Percentiles rank a stretch among this genome's conserved stretches.
These are phyloP conservation scores for Mellilla xanthometata DNA, from an alignment of 2,888 invertebrate species.

Conservation along the genomic window DNA sequence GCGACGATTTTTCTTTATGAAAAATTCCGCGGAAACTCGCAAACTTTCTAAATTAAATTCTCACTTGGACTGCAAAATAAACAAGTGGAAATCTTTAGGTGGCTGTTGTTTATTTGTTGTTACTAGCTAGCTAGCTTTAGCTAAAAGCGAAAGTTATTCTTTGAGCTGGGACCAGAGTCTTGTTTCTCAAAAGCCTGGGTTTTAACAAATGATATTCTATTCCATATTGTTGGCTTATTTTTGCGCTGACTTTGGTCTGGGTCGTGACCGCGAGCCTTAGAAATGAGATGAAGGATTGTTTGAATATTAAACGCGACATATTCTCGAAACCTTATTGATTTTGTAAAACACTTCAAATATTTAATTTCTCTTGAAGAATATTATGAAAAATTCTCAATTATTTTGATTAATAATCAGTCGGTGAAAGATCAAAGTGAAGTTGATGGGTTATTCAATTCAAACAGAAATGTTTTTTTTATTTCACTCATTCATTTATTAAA, in stretches of 20 bases:
- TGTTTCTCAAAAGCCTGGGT: not conserved
- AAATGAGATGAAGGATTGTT: constrained; percentile 9
- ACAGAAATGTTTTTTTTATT: not conserved
- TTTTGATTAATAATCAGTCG: not conserved
- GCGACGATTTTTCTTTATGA: constrained; percentile 21
- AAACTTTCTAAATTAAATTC: constrained; percentile 32
- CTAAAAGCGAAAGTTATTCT: constrained; percentile 7
- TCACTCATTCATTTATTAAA: too few species aligned
- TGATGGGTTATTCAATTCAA: not conserved
- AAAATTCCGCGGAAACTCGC: constrained; percentile 21
- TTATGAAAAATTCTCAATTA: constrained; percentile 7
- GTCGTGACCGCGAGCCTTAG: constrained; percentile 4
- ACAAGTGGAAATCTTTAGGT: constrained; percentile 25
- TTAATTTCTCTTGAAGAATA: constrained; percentile 2
- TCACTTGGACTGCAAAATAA: constrained; percentile 25
- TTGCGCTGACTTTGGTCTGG: constrained; percentile 12
- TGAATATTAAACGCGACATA: constrained; percentile 2
- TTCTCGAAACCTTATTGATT: constrained; percentile 6
- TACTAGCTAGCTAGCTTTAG: constrained; percentile 2
- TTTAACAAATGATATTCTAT: constrained; percentile 2
- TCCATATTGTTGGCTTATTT: constrained; percentile 2
- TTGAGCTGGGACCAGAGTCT: not conserved
- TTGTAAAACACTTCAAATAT: constrained; percentile 4
- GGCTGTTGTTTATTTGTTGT: constrained; percentile 10
- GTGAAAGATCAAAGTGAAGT: not conserved